Percentiles rank a stretch among this genome's conserved stretches.
Conservation (phyloP, 2,888 invertebrate genomes). For the Plagodis dolabraria region DNA sequence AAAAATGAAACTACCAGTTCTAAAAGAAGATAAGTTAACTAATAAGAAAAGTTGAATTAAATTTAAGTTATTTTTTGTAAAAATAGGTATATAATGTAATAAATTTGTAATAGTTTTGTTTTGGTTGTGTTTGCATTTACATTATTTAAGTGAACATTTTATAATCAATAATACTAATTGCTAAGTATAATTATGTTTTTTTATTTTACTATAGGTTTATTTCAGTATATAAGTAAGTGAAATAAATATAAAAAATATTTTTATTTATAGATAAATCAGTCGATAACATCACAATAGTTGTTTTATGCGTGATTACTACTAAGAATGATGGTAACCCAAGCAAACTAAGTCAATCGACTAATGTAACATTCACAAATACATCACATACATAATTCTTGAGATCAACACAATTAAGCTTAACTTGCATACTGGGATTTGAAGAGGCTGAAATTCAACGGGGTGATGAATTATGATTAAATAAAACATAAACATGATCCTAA, state of each 20-base stretch:
- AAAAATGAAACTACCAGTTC: conserved; percentile 47
- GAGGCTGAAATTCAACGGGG: background rate
- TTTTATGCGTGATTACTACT: conserved; percentile 26
- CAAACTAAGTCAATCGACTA: conserved; percentile 1
- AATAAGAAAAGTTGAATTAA: conserved; percentile 47
- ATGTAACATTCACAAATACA: conserved; percentile 5
- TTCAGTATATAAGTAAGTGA: too few species aligned
- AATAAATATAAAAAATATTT: conserved; percentile 7
- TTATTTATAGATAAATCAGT: conserved; percentile 36
- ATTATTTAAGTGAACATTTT: conserved; percentile 3
- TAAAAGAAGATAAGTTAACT: conserved; percentile 58
- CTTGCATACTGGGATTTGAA: background rate
- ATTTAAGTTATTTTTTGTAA: conserved; percentile 40
- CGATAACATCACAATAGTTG: conserved; percentile 33
- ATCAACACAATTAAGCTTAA: conserved; percentile 17
- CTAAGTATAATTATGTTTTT: conserved; percentile 7
- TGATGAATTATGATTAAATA: too few species aligned
- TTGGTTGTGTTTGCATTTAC: conserved; percentile 29
- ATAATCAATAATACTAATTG: conserved; percentile 10
- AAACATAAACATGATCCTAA: too few species aligned
- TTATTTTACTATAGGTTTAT: background rate
- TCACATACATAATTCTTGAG: conserved; percentile 24
- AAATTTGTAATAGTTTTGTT: conserved; percentile 8
- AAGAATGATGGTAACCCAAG: conserved; percentile 10
- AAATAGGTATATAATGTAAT: conserved; percentile 17